A percentile compares a stretch with the other conserved stretches of the same genome.
phyloP scores from a whole-genome alignment of 2,113 vertebrate genomes.

The Urocitellus parryii region DNA sequence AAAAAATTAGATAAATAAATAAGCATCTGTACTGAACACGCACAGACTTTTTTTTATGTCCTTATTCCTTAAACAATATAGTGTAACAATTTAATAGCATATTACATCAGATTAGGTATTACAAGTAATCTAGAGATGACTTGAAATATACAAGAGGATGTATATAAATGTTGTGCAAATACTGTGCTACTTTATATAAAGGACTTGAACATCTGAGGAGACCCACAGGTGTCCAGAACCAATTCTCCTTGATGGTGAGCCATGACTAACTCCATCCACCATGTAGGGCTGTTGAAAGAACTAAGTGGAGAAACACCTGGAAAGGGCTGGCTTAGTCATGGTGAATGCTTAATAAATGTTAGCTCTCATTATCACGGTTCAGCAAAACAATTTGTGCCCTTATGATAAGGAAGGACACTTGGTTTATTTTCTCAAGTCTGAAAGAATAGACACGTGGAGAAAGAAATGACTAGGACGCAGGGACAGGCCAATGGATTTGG shows the following conservation, averaged over 20 bases:
- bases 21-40: background rate
- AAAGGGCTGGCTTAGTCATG: background rate
- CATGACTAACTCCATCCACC: background rate
- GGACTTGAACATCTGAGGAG: background rate
- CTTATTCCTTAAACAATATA: background rate
- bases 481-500: background rate
- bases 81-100: background rate
- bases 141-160: background rate
- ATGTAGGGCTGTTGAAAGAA: background rate
- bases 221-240: background rate
- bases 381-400: background rate
- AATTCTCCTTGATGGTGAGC: background rate
- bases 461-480: conserved; percentile 52
- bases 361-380: background rate
- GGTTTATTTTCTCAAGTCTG: conserved; percentile 31
- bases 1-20: background rate
- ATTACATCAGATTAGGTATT: background rate
- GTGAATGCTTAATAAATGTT: conserved; percentile 12
- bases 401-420: background rate
- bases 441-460: background rate
- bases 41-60: background rate
- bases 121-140: background rate
- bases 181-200: background rate
- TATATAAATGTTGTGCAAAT: background rate
- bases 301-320: background rate